phyloP scores from a whole-genome alignment of 1,140 invertebrate genomes.

The Heliconius hermathena region DNA sequence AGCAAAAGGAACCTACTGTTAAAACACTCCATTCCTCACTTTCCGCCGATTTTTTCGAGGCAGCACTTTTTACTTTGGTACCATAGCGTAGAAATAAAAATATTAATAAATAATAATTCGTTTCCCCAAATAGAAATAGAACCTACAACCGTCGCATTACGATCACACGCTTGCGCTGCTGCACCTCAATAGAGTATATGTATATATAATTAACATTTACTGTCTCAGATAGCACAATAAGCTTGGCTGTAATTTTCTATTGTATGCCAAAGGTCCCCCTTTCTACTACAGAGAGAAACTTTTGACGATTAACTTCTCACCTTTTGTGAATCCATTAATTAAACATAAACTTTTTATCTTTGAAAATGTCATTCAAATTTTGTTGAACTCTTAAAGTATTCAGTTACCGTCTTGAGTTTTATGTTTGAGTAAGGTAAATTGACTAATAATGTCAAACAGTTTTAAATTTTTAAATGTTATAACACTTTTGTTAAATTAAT shows the following conservation, averaged over 20 bases:
- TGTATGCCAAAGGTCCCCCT: constrained; percentile 19
- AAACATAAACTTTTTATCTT: constrained; percentile 11
- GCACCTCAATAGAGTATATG: background rate
- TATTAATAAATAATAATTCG: too few relatives aligned
- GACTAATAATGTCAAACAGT: background rate
- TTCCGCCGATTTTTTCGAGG: too few relatives aligned
- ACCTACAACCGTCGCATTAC: background rate
- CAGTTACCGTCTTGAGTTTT: background rate
- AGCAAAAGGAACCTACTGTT: too few relatives aligned
- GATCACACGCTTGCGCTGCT: background rate
- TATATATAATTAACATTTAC: constrained; percentile 13
- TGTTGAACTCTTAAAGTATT: background rate
- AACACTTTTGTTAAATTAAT: background rate
- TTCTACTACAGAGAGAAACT: constrained; percentile 19
- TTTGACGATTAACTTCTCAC: constrained; percentile 20
- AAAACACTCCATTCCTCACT: too few relatives aligned
- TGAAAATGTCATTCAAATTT: background rate
- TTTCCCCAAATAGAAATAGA: too few relatives aligned
- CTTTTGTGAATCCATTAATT: constrained; percentile 13
- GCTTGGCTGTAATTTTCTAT: constrained; percentile 11
- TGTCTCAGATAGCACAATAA: constrained; percentile 14
- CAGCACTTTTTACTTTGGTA: too few relatives aligned
- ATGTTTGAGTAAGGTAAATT: background rate
- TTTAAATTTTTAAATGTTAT: background rate
- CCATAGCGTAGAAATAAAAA: too few relatives aligned